Evolutionary conservation across 2,113 vertebrate species (phyloP), one percentile per base, ranked within the genome.

Genomic region (Damaliscus lunatus): DNA sequence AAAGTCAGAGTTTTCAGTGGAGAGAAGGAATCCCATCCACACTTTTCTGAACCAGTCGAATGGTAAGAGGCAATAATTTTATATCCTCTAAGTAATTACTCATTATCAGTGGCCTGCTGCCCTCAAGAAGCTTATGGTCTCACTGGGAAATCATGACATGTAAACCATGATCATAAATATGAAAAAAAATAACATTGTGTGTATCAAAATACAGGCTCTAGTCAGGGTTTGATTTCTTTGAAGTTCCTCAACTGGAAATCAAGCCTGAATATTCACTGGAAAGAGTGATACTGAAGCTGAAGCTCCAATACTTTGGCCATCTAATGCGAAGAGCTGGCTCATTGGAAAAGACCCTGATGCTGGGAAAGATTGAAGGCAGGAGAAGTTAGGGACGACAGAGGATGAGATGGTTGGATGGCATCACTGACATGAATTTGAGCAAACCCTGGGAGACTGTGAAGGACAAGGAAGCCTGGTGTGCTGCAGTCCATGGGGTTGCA

Each of bases 1-100:
- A 96, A 67, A 93, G 48, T 95, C 92, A 71, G 64, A 83, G 43
- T 91, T 92, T 88, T 46, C 71, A 27, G 31, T 81, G 91, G 90
- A 87, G 6, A 81, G 36, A 86, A 92, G 31, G 57, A 88, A 95
- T 94, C 23, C 0, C n/a, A 89, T 50, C 21, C 60, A 82, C 15
- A 59, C 62, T 62, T 23, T 85, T 81, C 40, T 60, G 67, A 96
- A 64, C 11, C 21, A 71, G 33, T 53, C 31, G 23, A 55, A 60
- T 78, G 36, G 67, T 55, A 52, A 95, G 7, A 82, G 60, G 50
- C 10, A 86, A 14, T 67, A 77, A 53, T n/a, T 52, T 62, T 48
- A 17, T 48, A 67, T 80, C 74, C 48, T 31, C 57, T 53, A 60
- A 85, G 29, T 53, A 91, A 43, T 33, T 74, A 90, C 33, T 43